phyloP scores from a whole-genome alignment of 2,888 invertebrate genomes.

The Acronicta leporina region DNA sequence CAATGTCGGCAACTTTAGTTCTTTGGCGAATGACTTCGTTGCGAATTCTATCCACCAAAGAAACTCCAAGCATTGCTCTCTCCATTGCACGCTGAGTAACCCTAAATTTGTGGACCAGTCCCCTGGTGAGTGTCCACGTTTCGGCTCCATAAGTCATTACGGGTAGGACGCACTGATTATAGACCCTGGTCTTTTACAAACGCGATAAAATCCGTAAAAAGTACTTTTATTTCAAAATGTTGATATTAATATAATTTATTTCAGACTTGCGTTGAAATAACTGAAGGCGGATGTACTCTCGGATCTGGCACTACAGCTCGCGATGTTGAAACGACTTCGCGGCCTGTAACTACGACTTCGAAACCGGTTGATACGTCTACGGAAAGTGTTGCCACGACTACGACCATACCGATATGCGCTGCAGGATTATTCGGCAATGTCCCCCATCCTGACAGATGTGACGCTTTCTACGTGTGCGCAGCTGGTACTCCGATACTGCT shows the following conservation, averaged over 20 bases:
- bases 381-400: constrained; percentile 2
- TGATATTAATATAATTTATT: neutral
- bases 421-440: constrained; percentile 57
- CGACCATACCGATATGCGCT: constrained; percentile 46
- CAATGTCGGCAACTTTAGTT: too few species aligned
- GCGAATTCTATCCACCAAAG: too few species aligned
- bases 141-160: too few species aligned
- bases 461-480: constrained; percentile 60
- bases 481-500: constrained; percentile 51
- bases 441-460: constrained; percentile 59
- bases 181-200: too few species aligned
- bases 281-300: constrained; percentile 25
- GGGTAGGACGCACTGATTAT: too few species aligned
- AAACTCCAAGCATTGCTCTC: too few species aligned
- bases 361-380: neutral
- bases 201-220: too few species aligned
- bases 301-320: neutral
- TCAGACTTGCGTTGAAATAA: constrained; percentile 22
- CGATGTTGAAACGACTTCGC: neutral
- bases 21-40: too few species aligned
- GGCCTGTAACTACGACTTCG: neutral
- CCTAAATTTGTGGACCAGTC: too few species aligned
- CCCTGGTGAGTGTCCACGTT: too few species aligned
- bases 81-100: too few species aligned
- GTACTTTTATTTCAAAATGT: too few species aligned